Evolutionary conservation across 53 echinoderm and acorn worm genomes (phyloP).

Genomic region (Echinarachnius parma): DNA sequence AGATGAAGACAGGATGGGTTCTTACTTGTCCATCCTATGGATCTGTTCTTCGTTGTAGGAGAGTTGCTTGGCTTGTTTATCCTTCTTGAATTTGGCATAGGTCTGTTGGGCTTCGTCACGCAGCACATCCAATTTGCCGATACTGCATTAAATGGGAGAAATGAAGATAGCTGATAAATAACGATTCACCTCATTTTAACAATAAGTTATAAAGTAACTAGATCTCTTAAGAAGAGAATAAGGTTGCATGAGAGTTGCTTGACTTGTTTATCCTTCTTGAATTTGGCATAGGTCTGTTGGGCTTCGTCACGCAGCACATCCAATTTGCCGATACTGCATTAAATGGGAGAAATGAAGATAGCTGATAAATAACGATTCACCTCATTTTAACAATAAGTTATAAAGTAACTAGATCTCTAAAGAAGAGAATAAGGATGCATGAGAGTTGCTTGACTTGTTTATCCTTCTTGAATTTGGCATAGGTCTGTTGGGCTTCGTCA

Average conservation of each 20-base stretch:
- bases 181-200: too few relatives aligned
- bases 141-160: constrained; percentile 15
- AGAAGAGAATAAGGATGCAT: too few relatives aligned
- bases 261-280: constrained; percentile 61
- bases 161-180: too few relatives aligned
- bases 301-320: constrained; percentile 39
- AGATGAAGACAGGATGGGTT: too few relatives aligned
- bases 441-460: constrained; percentile 62
- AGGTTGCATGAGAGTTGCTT: constrained; percentile 77
- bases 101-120: constrained; percentile 49
- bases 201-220: too few relatives aligned
- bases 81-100: constrained; percentile 56
- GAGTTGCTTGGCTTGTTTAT: constrained; percentile 63
- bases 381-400: too few relatives aligned
- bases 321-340: constrained; percentile 41
- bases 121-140: constrained; percentile 43
- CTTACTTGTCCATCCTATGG: constrained; percentile 95
- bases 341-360: not conserved
- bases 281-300: constrained; percentile 55
- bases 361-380: too few relatives aligned
- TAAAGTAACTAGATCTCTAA: too few relatives aligned
- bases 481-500: constrained; percentile 49
- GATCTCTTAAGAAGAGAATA: too few relatives aligned
- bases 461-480: constrained; percentile 62
- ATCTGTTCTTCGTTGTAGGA: constrained; percentile 90